A percentile compares a stretch with the other conserved stretches of the same genome.
Evolutionary conservation across 2,888 invertebrate species (phyloP).

Genomic region (Drosophila prostipennis): DNA sequence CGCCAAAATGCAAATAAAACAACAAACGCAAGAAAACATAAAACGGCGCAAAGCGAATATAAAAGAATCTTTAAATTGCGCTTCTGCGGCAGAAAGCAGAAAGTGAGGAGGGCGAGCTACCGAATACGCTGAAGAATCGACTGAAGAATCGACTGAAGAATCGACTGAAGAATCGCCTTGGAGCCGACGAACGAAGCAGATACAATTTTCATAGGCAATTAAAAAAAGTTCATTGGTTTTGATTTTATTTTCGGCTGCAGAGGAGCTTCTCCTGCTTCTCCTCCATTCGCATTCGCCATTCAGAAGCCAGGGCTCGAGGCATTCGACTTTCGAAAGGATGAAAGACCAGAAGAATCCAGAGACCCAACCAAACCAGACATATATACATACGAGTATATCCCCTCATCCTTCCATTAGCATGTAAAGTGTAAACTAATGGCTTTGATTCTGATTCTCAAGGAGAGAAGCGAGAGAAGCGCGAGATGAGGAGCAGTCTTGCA

Average conservation of each 20-base stretch:
- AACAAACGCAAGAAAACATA: slow-evolving; percentile 29
- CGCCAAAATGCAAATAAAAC: slow-evolving; percentile 75
- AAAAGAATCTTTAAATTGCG: slow-evolving; percentile 63
- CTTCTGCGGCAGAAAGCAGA: slow-evolving; percentile 13
- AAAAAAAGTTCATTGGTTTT: slow-evolving; percentile 77
- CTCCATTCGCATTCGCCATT: slow-evolving; percentile 1
- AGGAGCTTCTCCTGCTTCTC: neutral
- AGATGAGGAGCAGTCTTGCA: slow-evolving; percentile 10
- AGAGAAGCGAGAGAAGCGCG: slow-evolving; percentile 8
- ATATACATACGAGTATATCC: neutral
- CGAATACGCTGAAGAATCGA: slow-evolving; percentile 63
- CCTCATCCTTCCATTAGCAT: slow-evolving; percentile 75
- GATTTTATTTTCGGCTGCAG: slow-evolving; percentile 45
- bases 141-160: slow-evolving; percentile 5
- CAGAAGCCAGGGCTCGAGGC: slow-evolving; percentile 46
- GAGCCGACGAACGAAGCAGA: slow-evolving; percentile 3
- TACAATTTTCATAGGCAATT: slow-evolving; percentile 72
- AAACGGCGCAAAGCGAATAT: slow-evolving; percentile 29
- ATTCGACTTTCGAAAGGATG: slow-evolving; percentile 11
- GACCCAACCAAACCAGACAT: neutral
- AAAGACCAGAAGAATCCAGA: neutral
- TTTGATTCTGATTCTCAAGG: slow-evolving; percentile 61
- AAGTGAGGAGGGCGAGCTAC: slow-evolving; percentile 45
- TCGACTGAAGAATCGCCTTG: neutral
- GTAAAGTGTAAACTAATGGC: slow-evolving; percentile 82